Evolutionary conservation across 2,113 vertebrate species (phyloP), one percentile per base, ranked within the genome.

Genomic region (Phodopus roborovskii): DNA sequence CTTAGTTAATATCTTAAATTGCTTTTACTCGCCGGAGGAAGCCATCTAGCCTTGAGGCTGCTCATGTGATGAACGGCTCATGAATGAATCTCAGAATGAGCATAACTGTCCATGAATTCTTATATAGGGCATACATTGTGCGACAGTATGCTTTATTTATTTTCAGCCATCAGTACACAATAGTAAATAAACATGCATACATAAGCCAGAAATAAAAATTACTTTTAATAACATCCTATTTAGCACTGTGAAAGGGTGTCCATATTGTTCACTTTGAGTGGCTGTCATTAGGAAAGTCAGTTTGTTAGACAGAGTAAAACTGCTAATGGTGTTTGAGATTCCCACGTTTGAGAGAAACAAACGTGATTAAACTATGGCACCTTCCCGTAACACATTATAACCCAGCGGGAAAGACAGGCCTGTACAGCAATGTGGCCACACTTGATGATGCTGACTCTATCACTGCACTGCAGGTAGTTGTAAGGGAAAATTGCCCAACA

Each of bases 11-110:
- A 77, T 66, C 68, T 90, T 91, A 82, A 83, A 94, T 90, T 64
- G 96, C 60, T 62, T 70, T 94, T 77, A 73, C 26, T 96, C 77
- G 66, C 81, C 74, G 33, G 11, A 86, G 87, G 92, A 95, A 94
- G 60, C 20, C 17, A 48, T 93, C 89, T 94, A 60, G 78, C n/a
- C 94, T 89, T 82, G 36, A 82, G n/a, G 66, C 73, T 85, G 74
- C 30, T 96, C 60, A 82, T 64, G 30, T 77, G 83, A 93, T 68
- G 20, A 79, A 93, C 79, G 56, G 53, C 36, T 81, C 90, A 48
- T 64, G 45, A 93, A 86, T 19, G 36, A 89, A 93, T 39, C 33
- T 5, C 39, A 91, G 82, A 91, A 11, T 92, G 42, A 19, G 75
- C 73, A 16, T 56, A 89, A 95, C 42, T 94, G 83, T 70, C 73